Percentiles rank a stretch among this genome's conserved stretches.
These are phyloP conservation scores for Leptinotarsa lineolata DNA, from an alignment of 1,140 invertebrate genomes.

Conservation along the genomic window DNA sequence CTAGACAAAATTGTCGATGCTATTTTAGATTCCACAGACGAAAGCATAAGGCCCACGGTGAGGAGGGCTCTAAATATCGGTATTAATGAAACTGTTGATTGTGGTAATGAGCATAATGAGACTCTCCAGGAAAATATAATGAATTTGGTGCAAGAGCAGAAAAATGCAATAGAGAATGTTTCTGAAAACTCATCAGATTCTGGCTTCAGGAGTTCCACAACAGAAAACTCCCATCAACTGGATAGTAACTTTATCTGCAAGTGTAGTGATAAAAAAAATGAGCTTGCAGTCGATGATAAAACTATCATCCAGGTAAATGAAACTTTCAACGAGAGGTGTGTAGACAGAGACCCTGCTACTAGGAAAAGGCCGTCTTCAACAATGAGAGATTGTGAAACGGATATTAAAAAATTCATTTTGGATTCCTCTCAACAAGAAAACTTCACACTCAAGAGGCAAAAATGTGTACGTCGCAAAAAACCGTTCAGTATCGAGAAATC, in stretches of 20 bases:
- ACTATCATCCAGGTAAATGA: conserved; percentile 52
- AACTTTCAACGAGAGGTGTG: conserved; percentile 52
- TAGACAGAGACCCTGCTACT: conserved; percentile 37
- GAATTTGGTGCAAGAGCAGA: conserved; percentile 38
- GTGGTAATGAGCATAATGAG: conserved; percentile 48
- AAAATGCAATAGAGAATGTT: conserved; percentile 24
- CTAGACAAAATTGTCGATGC: conserved; percentile 53
- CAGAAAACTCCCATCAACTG: conserved; percentile 44
- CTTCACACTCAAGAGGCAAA: conserved; percentile 50
- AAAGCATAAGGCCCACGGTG: conserved; percentile 25
- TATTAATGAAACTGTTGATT: conserved; percentile 32
- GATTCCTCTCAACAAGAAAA: conserved; percentile 33
- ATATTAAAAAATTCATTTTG: conserved; percentile 29
- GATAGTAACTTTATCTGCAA: conserved; percentile 46
- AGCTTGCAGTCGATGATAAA: conserved; percentile 36
- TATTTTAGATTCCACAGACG: conserved; percentile 46
- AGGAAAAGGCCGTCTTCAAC: conserved; percentile 42
- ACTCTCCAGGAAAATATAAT: conserved; percentile 27
- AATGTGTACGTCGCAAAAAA: conserved; percentile 47
- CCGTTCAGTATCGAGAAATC: conserved; percentile 32
- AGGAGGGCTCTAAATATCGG: conserved; percentile 32
- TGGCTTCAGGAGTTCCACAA: conserved; percentile 47
- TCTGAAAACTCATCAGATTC: conserved; percentile 47
- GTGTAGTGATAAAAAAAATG: conserved; percentile 38
- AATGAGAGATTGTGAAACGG: conserved; percentile 21